These are phyloP conservation scores for Carduelis carduelis DNA, from an alignment of 2,797 vertebrate genomes.

Conservation along the genomic window DNA sequence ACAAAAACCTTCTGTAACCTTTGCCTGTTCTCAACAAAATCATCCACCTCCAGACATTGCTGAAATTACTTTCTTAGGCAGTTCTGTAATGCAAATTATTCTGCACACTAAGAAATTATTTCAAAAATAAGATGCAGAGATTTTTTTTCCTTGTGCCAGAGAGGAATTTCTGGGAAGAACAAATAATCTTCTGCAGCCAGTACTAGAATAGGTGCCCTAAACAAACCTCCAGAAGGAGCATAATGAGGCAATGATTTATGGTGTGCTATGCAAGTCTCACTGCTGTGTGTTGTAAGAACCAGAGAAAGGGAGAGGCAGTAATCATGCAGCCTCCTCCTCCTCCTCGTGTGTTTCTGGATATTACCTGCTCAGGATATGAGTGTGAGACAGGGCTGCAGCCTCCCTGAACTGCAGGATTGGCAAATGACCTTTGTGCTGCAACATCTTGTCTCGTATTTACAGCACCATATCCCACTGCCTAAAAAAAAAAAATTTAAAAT, in stretches of 20 bases:
- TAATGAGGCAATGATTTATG: conserved; percentile 60
- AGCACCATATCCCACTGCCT: not conserved
- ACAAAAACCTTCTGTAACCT: not conserved
- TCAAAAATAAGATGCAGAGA: not conserved
- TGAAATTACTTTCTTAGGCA: not conserved
- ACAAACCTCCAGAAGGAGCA: conserved; percentile 49
- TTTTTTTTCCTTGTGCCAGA: not conserved
- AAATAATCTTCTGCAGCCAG: conserved; percentile 5
- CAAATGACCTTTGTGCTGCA: not conserved
- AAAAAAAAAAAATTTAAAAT: not conserved
- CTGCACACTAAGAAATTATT: not conserved
- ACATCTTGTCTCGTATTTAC: accelerated
- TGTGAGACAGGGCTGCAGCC: not conserved
- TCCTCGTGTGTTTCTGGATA: not conserved
- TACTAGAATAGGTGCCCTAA: conserved; percentile 24
- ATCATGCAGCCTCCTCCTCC: not conserved
- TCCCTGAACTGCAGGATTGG: not conserved
- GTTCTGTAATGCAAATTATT: not conserved
- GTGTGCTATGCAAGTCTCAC: not conserved
- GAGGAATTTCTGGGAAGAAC: conserved; percentile 22
- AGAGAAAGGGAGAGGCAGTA: conserved; percentile 20
- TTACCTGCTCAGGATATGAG: not conserved
- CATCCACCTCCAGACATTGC: not conserved
- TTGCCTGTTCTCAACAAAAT: not conserved
- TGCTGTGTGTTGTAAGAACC: not conserved